phyloP scores from a whole-genome alignment of 2,888 invertebrate species.

The Troides aeacus region DNA sequence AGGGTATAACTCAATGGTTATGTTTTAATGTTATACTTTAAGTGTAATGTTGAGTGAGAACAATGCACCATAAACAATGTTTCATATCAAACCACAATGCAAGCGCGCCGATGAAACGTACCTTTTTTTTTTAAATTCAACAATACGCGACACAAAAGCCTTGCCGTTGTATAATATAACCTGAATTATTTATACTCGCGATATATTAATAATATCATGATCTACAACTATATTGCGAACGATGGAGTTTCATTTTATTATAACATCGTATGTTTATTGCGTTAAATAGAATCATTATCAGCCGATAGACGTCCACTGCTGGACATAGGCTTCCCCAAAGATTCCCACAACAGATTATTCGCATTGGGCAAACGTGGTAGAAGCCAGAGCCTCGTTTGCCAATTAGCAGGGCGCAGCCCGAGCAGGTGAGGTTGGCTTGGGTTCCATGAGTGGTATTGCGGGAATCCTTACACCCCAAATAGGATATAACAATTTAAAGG shows the following conservation, averaged over 20 bases:
- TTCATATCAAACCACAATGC: slow-evolving; percentile 69
- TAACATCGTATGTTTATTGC: not conserved
- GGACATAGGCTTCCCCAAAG: too few relatives aligned
- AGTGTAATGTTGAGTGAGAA: slow-evolving; percentile 62
- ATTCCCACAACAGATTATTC: too few relatives aligned
- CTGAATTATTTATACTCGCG: slow-evolving; percentile 33
- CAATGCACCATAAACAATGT: slow-evolving; percentile 73
- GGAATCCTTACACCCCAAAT: too few relatives aligned
- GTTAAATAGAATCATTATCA: too few relatives aligned
- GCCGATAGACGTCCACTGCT: too few relatives aligned
- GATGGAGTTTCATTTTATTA: slow-evolving; percentile 15
- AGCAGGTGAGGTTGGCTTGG: too few relatives aligned
- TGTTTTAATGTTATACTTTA: slow-evolving; percentile 62
- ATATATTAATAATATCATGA: slow-evolving; percentile 32
- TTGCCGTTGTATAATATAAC: slow-evolving; percentile 40
- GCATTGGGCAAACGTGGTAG: too few relatives aligned
- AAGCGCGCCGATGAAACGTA: slow-evolving; percentile 54
- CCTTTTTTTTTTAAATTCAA: slow-evolving; percentile 59
- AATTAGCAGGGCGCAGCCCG: too few relatives aligned
- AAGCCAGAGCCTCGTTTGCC: too few relatives aligned
- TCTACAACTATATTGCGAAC: slow-evolving; percentile 16
- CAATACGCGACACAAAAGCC: slow-evolving; percentile 43
- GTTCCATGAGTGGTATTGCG: too few relatives aligned
- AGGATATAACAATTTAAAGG: too few relatives aligned
- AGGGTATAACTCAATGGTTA: slow-evolving; percentile 54